phyloP scores from a whole-genome alignment of 2,888 invertebrate genomes.

The Clostera curtula region DNA sequence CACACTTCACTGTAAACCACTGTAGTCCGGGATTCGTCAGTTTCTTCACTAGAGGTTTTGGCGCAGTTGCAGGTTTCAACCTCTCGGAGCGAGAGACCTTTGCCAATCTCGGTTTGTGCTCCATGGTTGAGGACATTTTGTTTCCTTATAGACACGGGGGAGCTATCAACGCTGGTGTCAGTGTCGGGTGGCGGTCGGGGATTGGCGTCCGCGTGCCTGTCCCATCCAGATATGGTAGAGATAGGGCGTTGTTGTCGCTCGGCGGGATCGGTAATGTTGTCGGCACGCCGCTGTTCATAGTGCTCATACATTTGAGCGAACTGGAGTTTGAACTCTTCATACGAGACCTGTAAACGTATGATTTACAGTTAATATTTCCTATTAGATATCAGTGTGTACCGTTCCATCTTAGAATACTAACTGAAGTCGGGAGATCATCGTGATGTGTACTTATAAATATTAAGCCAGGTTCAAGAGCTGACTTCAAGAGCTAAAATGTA shows the following conservation, averaged over 20 bases:
- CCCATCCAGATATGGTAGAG: constrained; percentile 97
- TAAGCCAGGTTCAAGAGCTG: no score
- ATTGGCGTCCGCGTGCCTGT: constrained; percentile 70
- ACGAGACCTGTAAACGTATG: constrained; percentile 83
- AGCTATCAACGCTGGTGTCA: constrained; percentile 32
- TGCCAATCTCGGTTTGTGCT: constrained; percentile 66
- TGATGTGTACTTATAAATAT: no score
- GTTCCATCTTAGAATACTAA: no score
- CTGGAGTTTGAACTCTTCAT: constrained; percentile 98
- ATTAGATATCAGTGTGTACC: no score
- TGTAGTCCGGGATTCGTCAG: constrained; percentile 40
- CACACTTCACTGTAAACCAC: constrained; percentile 78
- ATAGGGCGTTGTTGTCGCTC: constrained; percentile 94
- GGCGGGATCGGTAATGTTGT: constrained; percentile 96
- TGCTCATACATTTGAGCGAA: constrained; percentile 98
- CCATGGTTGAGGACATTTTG: constrained; percentile 54
- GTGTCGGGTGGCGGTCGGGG: constrained; percentile 20
- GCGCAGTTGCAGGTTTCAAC: constrained; percentile 59
- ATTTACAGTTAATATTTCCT: no score
- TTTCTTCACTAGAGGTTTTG: constrained; percentile 19
- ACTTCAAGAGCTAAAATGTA: no score
- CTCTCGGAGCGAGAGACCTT: constrained; percentile 57
- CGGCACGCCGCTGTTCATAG: constrained; percentile 94
- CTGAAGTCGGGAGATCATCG: no score
- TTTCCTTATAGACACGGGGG: constrained; percentile 32